Base-by-base conservation (phyloP, 1,140 invertebrate genomes). In the Diploscapter pachys region DNA sequence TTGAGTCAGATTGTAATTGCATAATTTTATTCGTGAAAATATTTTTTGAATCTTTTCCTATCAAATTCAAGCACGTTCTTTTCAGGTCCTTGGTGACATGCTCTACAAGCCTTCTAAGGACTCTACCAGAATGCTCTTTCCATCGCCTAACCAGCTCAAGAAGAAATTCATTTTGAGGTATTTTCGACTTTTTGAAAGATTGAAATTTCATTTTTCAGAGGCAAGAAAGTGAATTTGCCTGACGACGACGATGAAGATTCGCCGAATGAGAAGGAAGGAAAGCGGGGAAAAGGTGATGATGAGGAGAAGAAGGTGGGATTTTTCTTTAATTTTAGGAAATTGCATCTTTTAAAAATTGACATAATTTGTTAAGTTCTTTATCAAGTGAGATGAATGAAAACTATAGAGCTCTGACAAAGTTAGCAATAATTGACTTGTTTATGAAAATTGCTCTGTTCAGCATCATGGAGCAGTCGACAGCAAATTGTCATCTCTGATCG, bases 71-170 rank as follows among this genome's bases (percentile, higher is more conserved):
- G 31, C 31, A 31, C 31, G 31, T 1, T 31, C 8, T n/a, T 56
- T 75, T 75, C 55, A 75, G 75, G 73, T 79, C 48, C 73, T 79
- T 11, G 78, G 78, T 9, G 77, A 79, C 61, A 75, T 57, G 5
- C 65, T 79, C 3, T 79, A 79, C 63, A 77, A 63, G n/a, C 78
- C 73, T 5, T 50, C 56, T 3, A 68, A 78, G n/a, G 78, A 79
- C 59, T 68, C 78, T 2, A 66, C 57, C 55, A 71, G 62, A 5
- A 63, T 78, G 5, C 77, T 69, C 2, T 61, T 79, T 5, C 77
- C 78, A 4, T 72, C 66, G 9, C 78, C 78, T 6, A 79, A 79
- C 11, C 54, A 79, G 51, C 72, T 79, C 50, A 79, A 79, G 64
- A 64, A 62, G 53, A 79, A 79, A 52, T 63, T 79, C 63, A 9